These are phyloP conservation scores for Rhadina sibilatrix DNA, from an alignment of 2,113 vertebrate species.

Conservation along the genomic window DNA sequence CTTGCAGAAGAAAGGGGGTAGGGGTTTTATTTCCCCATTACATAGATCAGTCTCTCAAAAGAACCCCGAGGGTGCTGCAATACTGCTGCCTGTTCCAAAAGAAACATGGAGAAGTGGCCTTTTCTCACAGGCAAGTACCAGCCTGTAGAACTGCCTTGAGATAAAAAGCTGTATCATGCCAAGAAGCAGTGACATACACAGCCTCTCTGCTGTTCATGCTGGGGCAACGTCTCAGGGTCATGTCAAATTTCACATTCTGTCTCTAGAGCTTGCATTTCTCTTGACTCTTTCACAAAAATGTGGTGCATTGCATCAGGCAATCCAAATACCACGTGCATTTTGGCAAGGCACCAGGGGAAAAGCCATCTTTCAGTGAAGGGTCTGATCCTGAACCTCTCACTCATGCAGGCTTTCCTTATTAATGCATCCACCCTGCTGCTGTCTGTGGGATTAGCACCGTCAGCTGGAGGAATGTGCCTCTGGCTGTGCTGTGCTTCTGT, in stretches of 20 bases:
- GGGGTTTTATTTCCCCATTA: neutral
- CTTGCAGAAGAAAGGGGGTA: neutral
- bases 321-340: neutral
- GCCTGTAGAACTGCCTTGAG: neutral
- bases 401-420: neutral
- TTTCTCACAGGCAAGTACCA: neutral
- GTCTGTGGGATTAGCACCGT: neutral
- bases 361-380: neutral
- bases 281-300: neutral
- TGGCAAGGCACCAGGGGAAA: neutral
- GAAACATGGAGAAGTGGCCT: neutral
- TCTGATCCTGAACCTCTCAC: neutral
- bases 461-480: conserved; percentile 31
- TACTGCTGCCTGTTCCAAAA: neutral
- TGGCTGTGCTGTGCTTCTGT: neutral
- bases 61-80: neutral
- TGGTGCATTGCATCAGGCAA: neutral
- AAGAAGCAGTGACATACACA: neutral
- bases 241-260: neutral
- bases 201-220: neutral
- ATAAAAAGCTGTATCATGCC: neutral
- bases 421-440: neutral
- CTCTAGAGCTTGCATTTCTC: neutral
- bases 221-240: neutral
- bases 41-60: neutral